Evolutionary conservation across 2,113 vertebrate genomes (phyloP).

Genomic region (Phyllostomus discolor): DNA sequence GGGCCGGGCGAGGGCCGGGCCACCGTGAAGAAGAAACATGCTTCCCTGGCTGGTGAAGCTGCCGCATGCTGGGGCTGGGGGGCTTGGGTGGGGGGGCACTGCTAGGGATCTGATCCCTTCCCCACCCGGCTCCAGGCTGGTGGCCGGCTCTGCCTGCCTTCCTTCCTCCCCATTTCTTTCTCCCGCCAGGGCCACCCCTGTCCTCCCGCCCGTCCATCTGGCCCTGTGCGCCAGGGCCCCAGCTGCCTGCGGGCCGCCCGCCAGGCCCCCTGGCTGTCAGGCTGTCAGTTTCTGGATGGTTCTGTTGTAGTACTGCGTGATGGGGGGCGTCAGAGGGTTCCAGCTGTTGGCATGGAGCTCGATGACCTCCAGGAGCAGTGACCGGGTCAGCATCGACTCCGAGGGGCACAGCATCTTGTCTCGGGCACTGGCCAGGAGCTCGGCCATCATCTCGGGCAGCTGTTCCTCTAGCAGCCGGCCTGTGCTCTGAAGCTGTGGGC

Average conservation of each 20-base stretch:
- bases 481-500: constrained; percentile 91
- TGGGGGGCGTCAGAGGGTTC: constrained; percentile 94
- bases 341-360: constrained; percentile 98
- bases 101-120: constrained; percentile 47
- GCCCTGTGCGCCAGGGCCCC: constrained; percentile 70
- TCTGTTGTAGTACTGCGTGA: constrained; percentile 98
- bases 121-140: constrained; percentile 36
- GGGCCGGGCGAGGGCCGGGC: constrained; percentile 63
- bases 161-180: constrained; percentile 46
- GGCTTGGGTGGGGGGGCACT: not conserved
- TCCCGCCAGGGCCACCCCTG: constrained; percentile 66
- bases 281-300: constrained; percentile 99
- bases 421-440: constrained; percentile 91
- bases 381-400: constrained; percentile 94
- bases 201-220: constrained; percentile 73
- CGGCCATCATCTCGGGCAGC: constrained; percentile 97
- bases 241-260: constrained; percentile 73
- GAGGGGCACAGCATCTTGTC: constrained; percentile 98
- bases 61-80: constrained; percentile 64
- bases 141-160: constrained; percentile 1
- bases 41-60: constrained; percentile 67
- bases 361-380: constrained; percentile 98
- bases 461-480: constrained; percentile 96
- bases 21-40: constrained; percentile 79
- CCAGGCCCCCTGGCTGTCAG: constrained; percentile 79